These are phyloP conservation scores for Pseudopodoces humilis DNA, from an alignment of 2,113 vertebrate species.

Conservation along the genomic window DNA sequence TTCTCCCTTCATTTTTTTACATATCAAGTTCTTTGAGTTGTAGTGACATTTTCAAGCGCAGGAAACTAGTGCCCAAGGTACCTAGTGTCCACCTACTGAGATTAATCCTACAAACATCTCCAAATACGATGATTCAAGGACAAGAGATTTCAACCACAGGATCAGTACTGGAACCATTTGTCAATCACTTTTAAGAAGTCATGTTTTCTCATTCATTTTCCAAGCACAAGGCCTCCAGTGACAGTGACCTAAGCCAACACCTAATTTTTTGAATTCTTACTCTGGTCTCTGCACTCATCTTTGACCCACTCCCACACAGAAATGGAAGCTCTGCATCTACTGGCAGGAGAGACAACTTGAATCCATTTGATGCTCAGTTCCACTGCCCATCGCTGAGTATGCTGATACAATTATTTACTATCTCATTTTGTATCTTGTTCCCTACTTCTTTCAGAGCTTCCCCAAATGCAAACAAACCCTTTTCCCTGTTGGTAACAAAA, in stretches of 20 bases:
- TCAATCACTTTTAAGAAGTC: not conserved
- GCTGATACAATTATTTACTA: not conserved
- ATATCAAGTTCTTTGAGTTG: not conserved
- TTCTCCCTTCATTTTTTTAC: not conserved
- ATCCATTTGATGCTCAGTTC: not conserved
- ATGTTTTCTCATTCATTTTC: not conserved
- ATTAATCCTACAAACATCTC: not conserved
- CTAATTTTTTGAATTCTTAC: not conserved
- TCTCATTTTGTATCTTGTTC: not conserved
- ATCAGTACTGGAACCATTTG: not conserved
- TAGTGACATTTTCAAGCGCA: not conserved
- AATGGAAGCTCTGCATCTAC: not conserved
- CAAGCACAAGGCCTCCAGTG: not conserved
- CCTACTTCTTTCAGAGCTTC: not conserved
- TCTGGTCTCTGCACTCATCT: not conserved
- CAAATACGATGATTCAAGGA: not conserved
- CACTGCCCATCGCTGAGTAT: not conserved
- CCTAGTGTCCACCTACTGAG: not conserved
- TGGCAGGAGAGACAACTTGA: not conserved
- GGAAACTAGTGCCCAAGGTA: not conserved
- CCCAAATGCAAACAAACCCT: not conserved
- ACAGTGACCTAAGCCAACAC: not conserved
- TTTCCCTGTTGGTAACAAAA: not conserved
- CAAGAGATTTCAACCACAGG: not conserved
- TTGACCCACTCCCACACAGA: not conserved